These are phyloP conservation scores for Scaptomyza graminum DNA, from an alignment of 1,140 invertebrate species.

Conservation along the genomic window DNA sequence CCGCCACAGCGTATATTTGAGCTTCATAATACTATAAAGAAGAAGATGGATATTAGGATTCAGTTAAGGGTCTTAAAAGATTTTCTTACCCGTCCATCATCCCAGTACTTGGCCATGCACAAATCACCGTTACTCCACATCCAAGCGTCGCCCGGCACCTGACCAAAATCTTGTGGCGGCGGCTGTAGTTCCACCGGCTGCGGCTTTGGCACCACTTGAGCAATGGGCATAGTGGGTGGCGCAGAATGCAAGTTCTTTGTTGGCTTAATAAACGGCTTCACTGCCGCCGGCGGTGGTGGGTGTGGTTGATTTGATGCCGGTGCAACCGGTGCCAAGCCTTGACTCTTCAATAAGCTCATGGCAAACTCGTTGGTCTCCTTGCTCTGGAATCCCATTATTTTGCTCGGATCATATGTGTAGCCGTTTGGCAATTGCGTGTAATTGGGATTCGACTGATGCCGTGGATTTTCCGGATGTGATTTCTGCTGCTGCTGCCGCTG, in stretches of 20 bases:
- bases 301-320: constrained; percentile 12
- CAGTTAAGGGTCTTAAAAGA: too few species aligned
- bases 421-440: constrained; percentile 81
- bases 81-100: constrained; percentile 91
- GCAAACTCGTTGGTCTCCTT: constrained; percentile 86
- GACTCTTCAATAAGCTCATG: constrained; percentile 84
- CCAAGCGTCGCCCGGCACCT: constrained; percentile 80
- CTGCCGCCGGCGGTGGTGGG: background rate
- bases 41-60: background rate
- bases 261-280: background rate
- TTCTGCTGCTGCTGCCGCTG: constrained; percentile 45
- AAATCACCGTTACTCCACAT: constrained; percentile 91
- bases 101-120: constrained; percentile 96
- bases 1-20: constrained; percentile 90
- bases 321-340: constrained; percentile 53
- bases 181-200: constrained; percentile 26
- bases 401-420: constrained; percentile 85
- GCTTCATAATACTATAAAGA: constrained; percentile 92
- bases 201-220: constrained; percentile 15
- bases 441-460: constrained; percentile 46
- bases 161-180: constrained; percentile 43
- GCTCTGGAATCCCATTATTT: constrained; percentile 86
- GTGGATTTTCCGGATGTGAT: constrained; percentile 28
- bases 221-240: constrained; percentile 1
- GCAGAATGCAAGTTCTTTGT: constrained; percentile 9